phyloP scores from a whole-genome alignment of 2,888 invertebrate species.

The Lepidonotus clava region DNA sequence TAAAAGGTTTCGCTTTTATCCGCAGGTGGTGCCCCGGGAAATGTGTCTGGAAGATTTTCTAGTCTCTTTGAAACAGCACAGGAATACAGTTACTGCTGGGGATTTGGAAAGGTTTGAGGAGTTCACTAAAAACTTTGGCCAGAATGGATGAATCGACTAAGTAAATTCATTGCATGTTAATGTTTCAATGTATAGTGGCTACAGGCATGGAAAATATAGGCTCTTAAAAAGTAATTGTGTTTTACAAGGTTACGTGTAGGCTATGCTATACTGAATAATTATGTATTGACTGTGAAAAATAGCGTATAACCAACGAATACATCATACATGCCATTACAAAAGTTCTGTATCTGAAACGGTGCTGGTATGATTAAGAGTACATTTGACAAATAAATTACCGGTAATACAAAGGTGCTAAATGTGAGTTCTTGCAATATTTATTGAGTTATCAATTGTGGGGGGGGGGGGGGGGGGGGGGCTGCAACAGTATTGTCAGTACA shows the following conservation, averaged over 20 bases:
- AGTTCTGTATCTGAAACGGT: too few species aligned
- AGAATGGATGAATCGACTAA: constrained; percentile 72
- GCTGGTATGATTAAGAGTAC: too few species aligned
- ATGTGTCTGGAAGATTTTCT: constrained; percentile 71
- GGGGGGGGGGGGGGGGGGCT: too few species aligned
- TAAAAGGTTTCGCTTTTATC: not conserved
- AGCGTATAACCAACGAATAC: not conserved
- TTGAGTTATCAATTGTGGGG: too few species aligned
- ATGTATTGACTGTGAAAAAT: not conserved
- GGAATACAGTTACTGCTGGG: constrained; percentile 71
- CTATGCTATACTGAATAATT: not conserved
- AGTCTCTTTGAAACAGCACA: constrained; percentile 70
- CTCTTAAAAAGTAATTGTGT: too few species aligned
- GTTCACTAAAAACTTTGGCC: constrained; percentile 73
- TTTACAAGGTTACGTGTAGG: too few species aligned
- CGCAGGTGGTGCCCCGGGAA: constrained; percentile 71
- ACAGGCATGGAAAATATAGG: too few species aligned
- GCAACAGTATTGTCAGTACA: too few species aligned
- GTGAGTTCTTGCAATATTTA: too few species aligned
- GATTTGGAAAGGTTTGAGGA: constrained; percentile 73
- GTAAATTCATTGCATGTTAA: not conserved
- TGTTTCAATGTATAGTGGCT: not conserved
- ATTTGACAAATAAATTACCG: too few species aligned
- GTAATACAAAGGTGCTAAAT: too few species aligned
- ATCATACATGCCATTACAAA: too few species aligned